phyloP scores from a whole-genome alignment of 53 echinoderm and acorn worm genomes.

The Antedon mediterranea region DNA sequence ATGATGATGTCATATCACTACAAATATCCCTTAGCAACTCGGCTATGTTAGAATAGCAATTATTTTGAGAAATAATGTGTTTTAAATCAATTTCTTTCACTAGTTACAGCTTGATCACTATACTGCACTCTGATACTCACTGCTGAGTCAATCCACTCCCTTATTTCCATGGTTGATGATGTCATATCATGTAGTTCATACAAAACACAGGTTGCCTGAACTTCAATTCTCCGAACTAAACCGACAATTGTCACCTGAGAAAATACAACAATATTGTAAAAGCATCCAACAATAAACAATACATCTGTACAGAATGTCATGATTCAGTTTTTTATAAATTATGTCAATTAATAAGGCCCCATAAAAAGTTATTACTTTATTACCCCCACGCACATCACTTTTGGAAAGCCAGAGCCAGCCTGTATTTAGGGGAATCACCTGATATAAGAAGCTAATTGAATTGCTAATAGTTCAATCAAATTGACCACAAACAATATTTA shows the following conservation, averaged over 20 bases:
- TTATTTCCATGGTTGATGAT: conserved; percentile 69
- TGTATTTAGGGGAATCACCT: neutral
- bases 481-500: conserved; percentile 1
- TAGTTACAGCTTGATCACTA: neutral
- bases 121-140: conserved; percentile 27
- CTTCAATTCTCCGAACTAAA: conserved; percentile 57
- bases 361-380: too few species aligned
- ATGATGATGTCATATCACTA: too few species aligned
- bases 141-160: conserved; percentile 85
- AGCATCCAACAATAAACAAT: neutral
- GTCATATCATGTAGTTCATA: conserved; percentile 87
- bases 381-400: neutral
- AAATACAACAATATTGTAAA: too few species aligned
- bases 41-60: too few species aligned
- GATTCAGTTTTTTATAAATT: too few species aligned
- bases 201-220: conserved; percentile 71
- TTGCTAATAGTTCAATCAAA: too few species aligned
- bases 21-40: too few species aligned
- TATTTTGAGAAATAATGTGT: too few species aligned
- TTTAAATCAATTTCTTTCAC: neutral
- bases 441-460: too few species aligned
- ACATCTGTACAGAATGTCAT: too few species aligned
- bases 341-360: too few species aligned
- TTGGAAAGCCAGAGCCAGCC: neutral
- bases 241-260: conserved; percentile 74